Percentiles rank a stretch among this genome's conserved stretches.
These are phyloP conservation scores for Oplegnathus fasciatus DNA, from an alignment of 2,113 vertebrate species.

Conservation along the genomic window DNA sequence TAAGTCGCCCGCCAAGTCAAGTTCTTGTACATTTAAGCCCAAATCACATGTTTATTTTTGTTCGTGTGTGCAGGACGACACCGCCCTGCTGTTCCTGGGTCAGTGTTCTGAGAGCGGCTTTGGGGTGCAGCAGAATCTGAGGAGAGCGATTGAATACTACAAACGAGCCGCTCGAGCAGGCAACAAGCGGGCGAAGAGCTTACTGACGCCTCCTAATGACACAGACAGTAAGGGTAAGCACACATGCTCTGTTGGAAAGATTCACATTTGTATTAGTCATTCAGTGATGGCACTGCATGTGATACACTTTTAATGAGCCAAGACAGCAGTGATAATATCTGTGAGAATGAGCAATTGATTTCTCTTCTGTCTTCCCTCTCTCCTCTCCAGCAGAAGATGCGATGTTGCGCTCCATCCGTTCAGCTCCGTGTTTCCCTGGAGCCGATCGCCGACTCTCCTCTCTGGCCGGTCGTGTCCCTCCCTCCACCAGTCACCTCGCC, in stretches of 20 bases:
- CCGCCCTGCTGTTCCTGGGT: constrained; percentile 89
- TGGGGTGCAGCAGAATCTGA: constrained; percentile 84
- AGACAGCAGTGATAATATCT: not conserved
- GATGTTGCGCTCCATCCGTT: constrained; percentile 80
- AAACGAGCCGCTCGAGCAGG: constrained; percentile 83
- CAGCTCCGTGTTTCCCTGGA: constrained; percentile 80
- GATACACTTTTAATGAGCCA: constrained; percentile 31
- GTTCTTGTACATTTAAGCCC: not conserved
- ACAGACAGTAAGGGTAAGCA: constrained; percentile 46
- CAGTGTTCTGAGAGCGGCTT: constrained; percentile 92
- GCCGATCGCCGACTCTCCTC: constrained; percentile 17
- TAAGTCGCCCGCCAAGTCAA: not conserved
- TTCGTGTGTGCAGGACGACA: constrained; percentile 85
- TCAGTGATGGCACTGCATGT: constrained; percentile 12
- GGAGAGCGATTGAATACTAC: constrained; percentile 85
- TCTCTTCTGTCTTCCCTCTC: not conserved
- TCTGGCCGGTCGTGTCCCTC: not conserved
- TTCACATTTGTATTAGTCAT: constrained; percentile 15
- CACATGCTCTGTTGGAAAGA: constrained; percentile 12
- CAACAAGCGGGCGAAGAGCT: constrained; percentile 79
- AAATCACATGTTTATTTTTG: constrained; percentile 13
- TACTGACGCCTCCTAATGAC: constrained; percentile 73
- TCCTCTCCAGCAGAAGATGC: constrained; percentile 43
- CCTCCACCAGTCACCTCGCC: not conserved
- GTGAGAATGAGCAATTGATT: not conserved